Conservation (phyloP, 2,113 vertebrate species). For the Labeo catla region DNA sequence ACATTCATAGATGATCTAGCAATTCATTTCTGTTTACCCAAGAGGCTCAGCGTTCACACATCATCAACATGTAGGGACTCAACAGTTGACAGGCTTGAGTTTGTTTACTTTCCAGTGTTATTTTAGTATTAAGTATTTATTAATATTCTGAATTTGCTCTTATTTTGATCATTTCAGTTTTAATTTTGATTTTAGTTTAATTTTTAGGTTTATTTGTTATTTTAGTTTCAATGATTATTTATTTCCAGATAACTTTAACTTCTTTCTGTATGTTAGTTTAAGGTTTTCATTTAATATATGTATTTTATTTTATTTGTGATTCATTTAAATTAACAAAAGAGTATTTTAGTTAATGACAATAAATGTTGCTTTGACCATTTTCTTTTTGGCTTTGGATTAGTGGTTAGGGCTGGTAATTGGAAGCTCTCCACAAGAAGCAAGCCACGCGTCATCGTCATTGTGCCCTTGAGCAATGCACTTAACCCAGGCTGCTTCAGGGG, state of each 20-base stretch:
- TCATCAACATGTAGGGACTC: background rate
- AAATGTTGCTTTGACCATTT: background rate
- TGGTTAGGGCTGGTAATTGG: background rate
- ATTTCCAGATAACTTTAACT: background rate
- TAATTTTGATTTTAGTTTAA: background rate
- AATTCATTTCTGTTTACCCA: background rate
- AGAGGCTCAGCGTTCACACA: background rate
- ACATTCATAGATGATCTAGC: background rate
- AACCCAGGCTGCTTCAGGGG: background rate
- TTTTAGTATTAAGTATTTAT: background rate
- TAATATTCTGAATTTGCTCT: background rate
- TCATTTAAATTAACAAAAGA: too few species aligned
- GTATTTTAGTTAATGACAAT: background rate
- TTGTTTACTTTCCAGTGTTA: background rate
- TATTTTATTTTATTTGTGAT: too few species aligned
- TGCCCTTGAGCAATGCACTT: background rate
- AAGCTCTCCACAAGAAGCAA: background rate
- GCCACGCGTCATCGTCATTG: background rate
- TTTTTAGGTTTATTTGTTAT: background rate
- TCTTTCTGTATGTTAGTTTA: background rate
- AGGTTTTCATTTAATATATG: too few species aligned
- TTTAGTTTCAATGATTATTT: background rate
- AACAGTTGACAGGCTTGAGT: background rate
- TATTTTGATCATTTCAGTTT: background rate
- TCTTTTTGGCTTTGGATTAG: background rate